These are phyloP conservation scores for Carcharodon carcharias DNA, from an alignment of 2,797 vertebrate species.

Conservation along the genomic window DNA sequence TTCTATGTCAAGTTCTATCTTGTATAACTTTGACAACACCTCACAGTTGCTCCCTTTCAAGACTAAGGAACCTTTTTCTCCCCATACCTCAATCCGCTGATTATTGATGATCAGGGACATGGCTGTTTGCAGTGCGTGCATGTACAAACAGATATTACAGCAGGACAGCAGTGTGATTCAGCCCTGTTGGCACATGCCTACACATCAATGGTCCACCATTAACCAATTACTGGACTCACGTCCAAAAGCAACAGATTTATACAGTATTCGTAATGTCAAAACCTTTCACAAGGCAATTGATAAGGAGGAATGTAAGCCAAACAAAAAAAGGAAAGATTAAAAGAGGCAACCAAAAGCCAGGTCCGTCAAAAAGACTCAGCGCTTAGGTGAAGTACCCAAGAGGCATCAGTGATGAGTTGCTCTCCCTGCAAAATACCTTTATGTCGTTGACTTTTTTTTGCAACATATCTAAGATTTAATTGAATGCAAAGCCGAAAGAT, in stretches of 20 bases:
- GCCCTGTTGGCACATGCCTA: not conserved
- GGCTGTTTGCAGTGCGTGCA: not conserved
- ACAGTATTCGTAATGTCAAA: not conserved
- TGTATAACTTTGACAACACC: not conserved
- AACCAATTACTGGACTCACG: not conserved
- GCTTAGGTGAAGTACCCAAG: not conserved
- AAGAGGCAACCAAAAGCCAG: not conserved
- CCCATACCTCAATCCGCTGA: not conserved
- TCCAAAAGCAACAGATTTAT: not conserved
- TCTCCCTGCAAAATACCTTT: not conserved
- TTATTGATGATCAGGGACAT: not conserved
- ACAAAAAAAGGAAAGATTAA: not conserved
- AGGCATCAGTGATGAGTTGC: not conserved
- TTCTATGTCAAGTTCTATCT: not conserved
- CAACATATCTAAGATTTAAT: not conserved
- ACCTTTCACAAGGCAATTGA: not conserved
- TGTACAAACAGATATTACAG: not conserved
- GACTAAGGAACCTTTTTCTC: not conserved
- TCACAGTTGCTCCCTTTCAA: not conserved
- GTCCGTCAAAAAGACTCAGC: not conserved
- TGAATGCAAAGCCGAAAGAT: not conserved
- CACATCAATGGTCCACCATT: not conserved
- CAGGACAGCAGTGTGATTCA: not conserved
- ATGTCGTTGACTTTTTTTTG: not conserved
- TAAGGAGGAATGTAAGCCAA: not conserved